Base-by-base conservation (phyloP, 1,140 invertebrate species). In the Chironomus tepperi region DNA sequence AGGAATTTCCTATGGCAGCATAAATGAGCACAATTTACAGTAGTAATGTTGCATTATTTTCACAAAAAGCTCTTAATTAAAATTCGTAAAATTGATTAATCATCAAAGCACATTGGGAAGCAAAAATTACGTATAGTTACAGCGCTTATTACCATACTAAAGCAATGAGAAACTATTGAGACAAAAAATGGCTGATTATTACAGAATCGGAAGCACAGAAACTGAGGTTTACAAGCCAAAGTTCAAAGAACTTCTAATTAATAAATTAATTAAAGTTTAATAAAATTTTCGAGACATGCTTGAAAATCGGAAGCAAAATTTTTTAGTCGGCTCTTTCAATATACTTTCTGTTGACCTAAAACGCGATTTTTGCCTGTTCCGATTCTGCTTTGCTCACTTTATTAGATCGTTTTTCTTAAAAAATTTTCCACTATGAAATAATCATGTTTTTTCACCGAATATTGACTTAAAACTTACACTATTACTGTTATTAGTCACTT, bases 311-410 rank as follows among this genome's bases (percentile, higher is more conserved):
- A 19, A 70, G 2, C 10, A 21, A 57, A 10, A 15, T 8, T 70
- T 70, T 70, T 5, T 7, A 19, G 34, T 18, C 42, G n/a, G 12
- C 16, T 47, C 19, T 43, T 43, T 7, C 43, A 74, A 18, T 65
- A 70, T 24, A 65, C 8, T 24, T 34, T 42, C 8, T 70, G 6
- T 5, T 7, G 16, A 64, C 42, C 42, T 72, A 43, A 74, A 67
- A 64, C 19, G 67, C 73, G 75, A 74, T 73, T 73, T 73, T 43
- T 24, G 57, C 74, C 75, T 74, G 70, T 74, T 73, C 64, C 65
- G 42, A 21, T 75, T 67, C 74, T 34, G 64, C n/a, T 16, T 43
- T 74, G 47, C 73, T 47, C 75, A 70, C 74, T 75, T 74, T 74
- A 42, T 74, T 15, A 75, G 73, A 73, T 43, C n/a, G 21, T 3